phyloP scores from a whole-genome alignment of 2,113 vertebrate species.

The Poeciliopsis occidentalis region DNA sequence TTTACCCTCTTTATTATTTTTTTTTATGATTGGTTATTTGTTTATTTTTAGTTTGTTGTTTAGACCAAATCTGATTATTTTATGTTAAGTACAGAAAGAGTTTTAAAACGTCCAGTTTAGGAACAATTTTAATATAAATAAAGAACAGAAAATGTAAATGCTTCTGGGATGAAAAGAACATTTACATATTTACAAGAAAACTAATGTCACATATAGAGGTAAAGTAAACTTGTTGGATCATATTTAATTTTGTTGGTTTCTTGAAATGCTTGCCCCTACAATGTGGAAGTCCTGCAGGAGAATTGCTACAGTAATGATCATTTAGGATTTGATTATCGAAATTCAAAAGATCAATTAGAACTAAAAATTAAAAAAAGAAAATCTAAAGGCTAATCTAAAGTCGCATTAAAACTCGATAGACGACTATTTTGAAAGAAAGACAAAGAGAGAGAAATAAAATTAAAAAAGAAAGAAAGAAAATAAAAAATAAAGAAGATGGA shows the following conservation, averaged over 20 bases:
- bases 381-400: neutral
- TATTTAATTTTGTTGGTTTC: neutral
- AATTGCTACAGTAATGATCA: neutral
- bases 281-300: neutral
- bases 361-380: no score
- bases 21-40: neutral
- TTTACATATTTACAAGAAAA: no score
- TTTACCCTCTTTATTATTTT: neutral
- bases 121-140: no score
- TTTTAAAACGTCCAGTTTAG: neutral
- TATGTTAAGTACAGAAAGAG: neutral
- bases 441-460: neutral
- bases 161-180: neutral
- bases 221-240: neutral
- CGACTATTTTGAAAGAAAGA: neutral
- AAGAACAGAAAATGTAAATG: no score
- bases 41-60: neutral
- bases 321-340: neutral
- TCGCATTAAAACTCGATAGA: neutral
- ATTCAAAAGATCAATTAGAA: neutral
- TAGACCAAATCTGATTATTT: neutral
- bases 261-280: neutral
- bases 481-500: no score
- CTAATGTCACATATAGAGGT: no score
- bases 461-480: no score